phyloP scores from a whole-genome alignment of 2,797 vertebrate species.

The Odontamblyopus rebecca region DNA sequence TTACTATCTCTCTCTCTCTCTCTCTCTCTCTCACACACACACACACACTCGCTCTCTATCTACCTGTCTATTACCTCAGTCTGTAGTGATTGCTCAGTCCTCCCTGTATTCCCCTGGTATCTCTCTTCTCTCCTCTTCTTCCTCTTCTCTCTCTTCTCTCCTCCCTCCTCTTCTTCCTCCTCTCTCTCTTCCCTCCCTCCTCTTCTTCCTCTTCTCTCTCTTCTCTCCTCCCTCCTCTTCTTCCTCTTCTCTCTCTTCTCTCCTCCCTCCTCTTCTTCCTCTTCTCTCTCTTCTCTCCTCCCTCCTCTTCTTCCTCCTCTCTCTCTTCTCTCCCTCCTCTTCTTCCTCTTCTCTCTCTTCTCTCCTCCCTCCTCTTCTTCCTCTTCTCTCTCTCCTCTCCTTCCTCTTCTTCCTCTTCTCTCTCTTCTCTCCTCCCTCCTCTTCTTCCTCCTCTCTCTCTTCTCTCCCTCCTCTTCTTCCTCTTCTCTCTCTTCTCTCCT shows the following conservation, averaged over 20 bases:
- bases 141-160: slow-evolving; percentile 18
- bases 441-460: slow-evolving; percentile 53
- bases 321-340: too few relatives aligned
- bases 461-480: slow-evolving; percentile 35
- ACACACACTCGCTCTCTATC: too few relatives aligned
- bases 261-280: too few relatives aligned
- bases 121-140: neutral
- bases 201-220: too few relatives aligned
- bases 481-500: slow-evolving; percentile 42
- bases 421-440: slow-evolving; percentile 31
- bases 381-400: neutral
- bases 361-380: slow-evolving; percentile 30
- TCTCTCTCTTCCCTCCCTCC: too few relatives aligned
- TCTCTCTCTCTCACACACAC: too few relatives aligned
- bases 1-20: too few relatives aligned
- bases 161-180: slow-evolving; percentile 25
- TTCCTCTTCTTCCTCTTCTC: slow-evolving; percentile 49
- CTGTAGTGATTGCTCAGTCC: too few relatives aligned
- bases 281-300: neutral
- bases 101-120: neutral
- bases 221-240: too few relatives aligned
- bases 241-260: too few relatives aligned
- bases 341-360: neutral
- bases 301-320: too few relatives aligned
- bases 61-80: too few relatives aligned